Evolutionary conservation across 2,888 invertebrate species (phyloP), one percentile per base, ranked within the genome.

Genomic region (Acanthococcus lagerstroemiae): DNA sequence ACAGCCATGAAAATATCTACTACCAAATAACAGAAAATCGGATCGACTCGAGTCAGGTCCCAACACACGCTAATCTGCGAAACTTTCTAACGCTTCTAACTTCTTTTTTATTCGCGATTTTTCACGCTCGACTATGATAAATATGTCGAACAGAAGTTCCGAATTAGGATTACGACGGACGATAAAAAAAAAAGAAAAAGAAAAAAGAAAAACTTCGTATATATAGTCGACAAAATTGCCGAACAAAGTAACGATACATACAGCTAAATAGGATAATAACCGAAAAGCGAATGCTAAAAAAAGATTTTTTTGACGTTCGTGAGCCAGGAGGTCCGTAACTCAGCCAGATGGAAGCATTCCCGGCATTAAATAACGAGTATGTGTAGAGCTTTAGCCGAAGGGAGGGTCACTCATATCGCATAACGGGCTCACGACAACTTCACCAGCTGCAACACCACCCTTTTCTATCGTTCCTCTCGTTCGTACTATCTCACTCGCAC

Each of bases 341-440:
- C 21, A 24, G 52, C 52, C 52, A 52, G 52, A 52, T 52, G 52
- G 9, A 52, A 52, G 15, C 19, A 19, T 52, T 52, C 52, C 24
- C 52, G 52, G 52, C 52, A 24, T 52, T 24, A 12, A 24, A 9
- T 9, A 19, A 48, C n/a, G 5, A 37, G 12, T 9, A 37, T 9
- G 12, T 12, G 12, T 12, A n/a, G 46, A 21, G 52, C 22, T 52
- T 52, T 52, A 52, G n/a, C 21, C 24, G 22, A 24, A 22, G 24
- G 24, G 52, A 22, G 6, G 37, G 37, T 12, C 22, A 24, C 22
- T 52, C 52, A 52, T 24, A 15, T 52, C 24, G 12, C 24, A 15
- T 22, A 52, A 52, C 22, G 52, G 15, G 52, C 24, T 52, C 19
- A 22, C 52, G 52, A 52, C 21, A 52, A 1, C 21, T 52, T 52